Evolutionary conservation across 2,113 vertebrate genomes (phyloP).

Genomic region (Carassius gibelio): DNA sequence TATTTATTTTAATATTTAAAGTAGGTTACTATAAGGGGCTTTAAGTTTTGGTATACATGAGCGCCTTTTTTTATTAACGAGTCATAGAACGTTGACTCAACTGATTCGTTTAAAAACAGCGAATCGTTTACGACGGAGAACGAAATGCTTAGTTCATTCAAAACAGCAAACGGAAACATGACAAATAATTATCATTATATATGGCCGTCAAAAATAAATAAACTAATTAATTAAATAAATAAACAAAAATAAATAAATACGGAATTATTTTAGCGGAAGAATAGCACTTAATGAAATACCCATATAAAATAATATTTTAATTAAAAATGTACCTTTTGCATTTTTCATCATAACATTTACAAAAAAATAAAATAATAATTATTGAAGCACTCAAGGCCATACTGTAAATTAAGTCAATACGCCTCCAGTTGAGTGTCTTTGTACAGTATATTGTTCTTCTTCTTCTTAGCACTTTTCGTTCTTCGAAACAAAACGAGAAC

Average conservation of each 20-base stretch:
- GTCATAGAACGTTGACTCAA: not conserved
- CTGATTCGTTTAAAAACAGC: not conserved
- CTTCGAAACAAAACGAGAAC: not conserved
- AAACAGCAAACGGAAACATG: not conserved
- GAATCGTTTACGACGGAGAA: not conserved
- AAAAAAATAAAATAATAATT: not conserved
- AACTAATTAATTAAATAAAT: no score
- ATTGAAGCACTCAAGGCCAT: not conserved
- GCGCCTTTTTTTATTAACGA: not conserved
- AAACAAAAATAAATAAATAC: not conserved
- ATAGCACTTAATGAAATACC: not conserved
- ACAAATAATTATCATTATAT: not conserved
- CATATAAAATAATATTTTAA: not conserved
- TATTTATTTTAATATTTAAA: no score
- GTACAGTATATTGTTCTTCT: not conserved
- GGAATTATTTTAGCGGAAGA: not conserved
- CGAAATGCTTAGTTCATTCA: not conserved
- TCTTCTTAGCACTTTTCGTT: not conserved
- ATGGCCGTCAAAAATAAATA: no score
- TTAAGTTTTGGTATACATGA: not conserved
- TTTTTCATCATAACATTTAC: not conserved
- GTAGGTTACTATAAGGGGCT: no score
- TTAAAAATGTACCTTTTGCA: not conserved
- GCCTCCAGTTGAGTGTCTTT: not conserved
- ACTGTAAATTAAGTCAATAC: not conserved